Conservation (phyloP, 92 coral and sea anemone species). For the Zoanthus gigantus region DNA sequence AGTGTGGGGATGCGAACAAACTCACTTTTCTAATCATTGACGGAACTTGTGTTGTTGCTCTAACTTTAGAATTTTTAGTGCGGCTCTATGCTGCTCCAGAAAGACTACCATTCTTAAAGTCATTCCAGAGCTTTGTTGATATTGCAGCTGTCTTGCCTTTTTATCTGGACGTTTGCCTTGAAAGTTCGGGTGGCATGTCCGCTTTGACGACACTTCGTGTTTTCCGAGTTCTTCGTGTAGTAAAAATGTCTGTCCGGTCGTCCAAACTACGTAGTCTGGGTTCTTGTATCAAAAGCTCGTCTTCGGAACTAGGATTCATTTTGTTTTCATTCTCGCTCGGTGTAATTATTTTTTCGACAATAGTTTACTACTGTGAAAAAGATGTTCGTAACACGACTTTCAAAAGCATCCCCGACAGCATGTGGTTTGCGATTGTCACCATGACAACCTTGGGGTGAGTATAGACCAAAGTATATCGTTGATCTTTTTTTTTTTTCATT, state of each 20-base stretch:
- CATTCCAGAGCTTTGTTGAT: slow-evolving; percentile 87
- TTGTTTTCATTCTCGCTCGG: slow-evolving; percentile 91
- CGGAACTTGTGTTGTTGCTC: slow-evolving; percentile 84
- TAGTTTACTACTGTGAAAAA: slow-evolving; percentile 91
- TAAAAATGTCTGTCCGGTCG: slow-evolving; percentile 90
- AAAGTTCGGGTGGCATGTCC: slow-evolving; percentile 73
- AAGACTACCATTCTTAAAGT: slow-evolving; percentile 79
- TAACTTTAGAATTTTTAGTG: slow-evolving; percentile 85
- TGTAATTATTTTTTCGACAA: slow-evolving; percentile 93
- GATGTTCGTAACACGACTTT: slow-evolving; percentile 82
- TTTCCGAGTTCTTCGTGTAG: slow-evolving; percentile 91
- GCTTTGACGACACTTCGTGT: slow-evolving; percentile 84
- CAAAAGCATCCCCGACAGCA: slow-evolving; percentile 85
- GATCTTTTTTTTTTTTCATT: not conserved
- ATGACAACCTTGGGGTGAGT: slow-evolving; percentile 97
- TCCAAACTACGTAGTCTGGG: slow-evolving; percentile 84
- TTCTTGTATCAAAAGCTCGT: slow-evolving; percentile 87
- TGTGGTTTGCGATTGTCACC: slow-evolving; percentile 98
- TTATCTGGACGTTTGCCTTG: slow-evolving; percentile 75
- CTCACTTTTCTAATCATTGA: slow-evolving; percentile 73
- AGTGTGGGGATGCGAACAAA: slow-evolving; percentile 79
- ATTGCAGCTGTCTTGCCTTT: slow-evolving; percentile 92
- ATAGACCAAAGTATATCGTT: not conserved
- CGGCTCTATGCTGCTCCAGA: slow-evolving; percentile 87
- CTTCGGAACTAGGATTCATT: slow-evolving; percentile 94